phyloP scores from a whole-genome alignment of 2,113 vertebrate genomes.

The Vireo altiloquus region DNA sequence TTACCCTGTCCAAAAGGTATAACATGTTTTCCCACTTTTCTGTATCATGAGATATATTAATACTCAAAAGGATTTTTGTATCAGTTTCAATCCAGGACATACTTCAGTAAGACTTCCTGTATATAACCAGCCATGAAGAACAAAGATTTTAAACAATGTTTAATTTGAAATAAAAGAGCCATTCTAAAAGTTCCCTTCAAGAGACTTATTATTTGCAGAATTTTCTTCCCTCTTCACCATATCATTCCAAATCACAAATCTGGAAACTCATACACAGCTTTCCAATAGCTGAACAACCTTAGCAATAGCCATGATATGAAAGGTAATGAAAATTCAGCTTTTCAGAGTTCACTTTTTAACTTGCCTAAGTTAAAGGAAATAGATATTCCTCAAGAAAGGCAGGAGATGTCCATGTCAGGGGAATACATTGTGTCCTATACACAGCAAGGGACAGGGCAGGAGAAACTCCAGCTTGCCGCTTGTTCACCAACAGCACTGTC shows the following conservation, averaged over 20 bases:
- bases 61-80: neutral
- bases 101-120: neutral
- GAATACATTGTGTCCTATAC: fast-evolving
- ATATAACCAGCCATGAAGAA: neutral
- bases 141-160: neutral
- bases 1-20: neutral
- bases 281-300: neutral
- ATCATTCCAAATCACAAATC: neutral
- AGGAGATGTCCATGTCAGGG: neutral
- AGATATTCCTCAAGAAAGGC: neutral
- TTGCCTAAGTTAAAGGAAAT: neutral
- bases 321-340: neutral
- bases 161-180: neutral
- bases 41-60: neutral
- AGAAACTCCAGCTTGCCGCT: neutral
- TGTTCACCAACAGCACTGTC: fast-evolving
- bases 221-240: neutral
- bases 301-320: neutral
- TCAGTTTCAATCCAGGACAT: neutral
- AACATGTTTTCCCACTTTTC: neutral
- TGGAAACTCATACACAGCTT: neutral
- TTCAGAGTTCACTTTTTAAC: neutral
- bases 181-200: neutral
- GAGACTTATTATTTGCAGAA: neutral
- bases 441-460: neutral